Percentiles rank a stretch among this genome's conserved stretches.
These are phyloP conservation scores for Battus philenor DNA, from an alignment of 1,140 invertebrate genomes.

Conservation along the genomic window DNA sequence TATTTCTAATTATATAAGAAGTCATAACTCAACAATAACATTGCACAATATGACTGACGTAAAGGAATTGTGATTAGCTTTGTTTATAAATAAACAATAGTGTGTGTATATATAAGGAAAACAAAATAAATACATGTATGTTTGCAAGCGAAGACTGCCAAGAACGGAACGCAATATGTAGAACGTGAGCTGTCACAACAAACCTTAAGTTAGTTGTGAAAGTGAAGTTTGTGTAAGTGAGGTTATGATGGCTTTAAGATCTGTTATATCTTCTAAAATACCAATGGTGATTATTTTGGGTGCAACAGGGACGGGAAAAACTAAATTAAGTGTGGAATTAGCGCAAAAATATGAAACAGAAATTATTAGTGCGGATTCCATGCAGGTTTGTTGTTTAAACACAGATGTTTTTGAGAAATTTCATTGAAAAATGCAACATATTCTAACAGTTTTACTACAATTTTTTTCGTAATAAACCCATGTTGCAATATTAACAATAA, in stretches of 20 bases:
- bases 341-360: slow-evolving; percentile 93
- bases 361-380: slow-evolving; percentile 98
- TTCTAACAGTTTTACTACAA: too few species aligned
- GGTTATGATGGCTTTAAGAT: slow-evolving; percentile 57
- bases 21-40: too few species aligned
- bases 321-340: slow-evolving; percentile 94
- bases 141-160: slow-evolving; percentile 19
- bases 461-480: too few species aligned
- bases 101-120: slow-evolving; percentile 5
- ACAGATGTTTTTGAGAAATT: slow-evolving; percentile 35
- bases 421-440: too few species aligned
- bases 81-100: slow-evolving; percentile 15
- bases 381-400: slow-evolving; percentile 88
- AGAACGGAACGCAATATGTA: slow-evolving; percentile 26
- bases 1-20: too few species aligned
- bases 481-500: too few species aligned
- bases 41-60: background rate
- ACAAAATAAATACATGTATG: background rate
- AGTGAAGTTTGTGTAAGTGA: slow-evolving; percentile 50
- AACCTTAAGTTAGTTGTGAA: slow-evolving; percentile 65
- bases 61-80: background rate
- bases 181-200: slow-evolving; percentile 46
- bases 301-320: slow-evolving; percentile 97
- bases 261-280: slow-evolving; percentile 62
- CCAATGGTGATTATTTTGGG: slow-evolving; percentile 94